Evolutionary conservation across 2,888 invertebrate genomes (phyloP).

Genomic region (Amblyjoppa proteus): DNA sequence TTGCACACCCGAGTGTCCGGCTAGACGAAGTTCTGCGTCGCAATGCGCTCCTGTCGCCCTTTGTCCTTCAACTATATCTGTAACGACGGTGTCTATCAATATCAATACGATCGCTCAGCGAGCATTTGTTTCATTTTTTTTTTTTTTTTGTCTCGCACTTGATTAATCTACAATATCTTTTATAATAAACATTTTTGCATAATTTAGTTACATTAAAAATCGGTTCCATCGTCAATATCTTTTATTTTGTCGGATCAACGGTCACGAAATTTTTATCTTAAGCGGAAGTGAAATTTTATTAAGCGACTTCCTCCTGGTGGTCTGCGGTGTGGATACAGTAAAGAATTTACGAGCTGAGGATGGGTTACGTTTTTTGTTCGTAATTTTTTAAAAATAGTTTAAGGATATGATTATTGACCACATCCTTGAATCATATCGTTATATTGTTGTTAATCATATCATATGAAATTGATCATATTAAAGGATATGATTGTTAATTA

Average conservation of each 20-base stretch:
- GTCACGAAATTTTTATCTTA: background rate
- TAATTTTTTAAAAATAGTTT: background rate
- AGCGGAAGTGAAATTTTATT: background rate
- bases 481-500: too few relatives aligned
- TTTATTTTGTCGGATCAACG: background rate
- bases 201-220: background rate
- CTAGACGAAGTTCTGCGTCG: slow-evolving; percentile 6
- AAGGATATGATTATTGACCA: background rate
- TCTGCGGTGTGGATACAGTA: background rate
- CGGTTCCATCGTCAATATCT: background rate
- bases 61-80: slow-evolving; percentile 48
- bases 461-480: too few relatives aligned
- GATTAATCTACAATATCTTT: background rate
- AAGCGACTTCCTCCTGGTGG: background rate
- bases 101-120: background rate
- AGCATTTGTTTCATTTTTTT: background rate
- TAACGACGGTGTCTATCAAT: background rate
- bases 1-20: background rate
- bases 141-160: background rate
- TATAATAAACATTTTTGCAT: background rate
- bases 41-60: slow-evolving; percentile 29
- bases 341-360: too few relatives aligned
- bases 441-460: too few relatives aligned
- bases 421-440: too few relatives aligned
- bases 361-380: too few relatives aligned